phyloP scores from a whole-genome alignment of 2,888 invertebrate species.

The Cybosia mesomella region DNA sequence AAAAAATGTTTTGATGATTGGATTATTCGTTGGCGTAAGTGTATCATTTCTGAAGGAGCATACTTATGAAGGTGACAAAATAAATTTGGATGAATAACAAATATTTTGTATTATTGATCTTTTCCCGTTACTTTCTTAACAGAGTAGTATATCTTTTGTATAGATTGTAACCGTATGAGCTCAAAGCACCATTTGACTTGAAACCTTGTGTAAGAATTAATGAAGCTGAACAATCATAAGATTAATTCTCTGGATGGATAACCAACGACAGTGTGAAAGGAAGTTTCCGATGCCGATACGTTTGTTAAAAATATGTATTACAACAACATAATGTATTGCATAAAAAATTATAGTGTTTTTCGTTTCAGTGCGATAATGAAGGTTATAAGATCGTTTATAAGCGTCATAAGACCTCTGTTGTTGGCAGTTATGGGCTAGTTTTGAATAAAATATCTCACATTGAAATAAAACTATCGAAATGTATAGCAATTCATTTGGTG shows the following conservation, averaged over 20 bases:
- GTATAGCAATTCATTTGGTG: background rate
- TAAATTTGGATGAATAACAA: no score
- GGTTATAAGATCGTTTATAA: conserved; percentile 17
- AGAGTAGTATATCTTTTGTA: no score
- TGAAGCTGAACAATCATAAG: background rate
- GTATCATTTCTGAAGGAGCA: no score
- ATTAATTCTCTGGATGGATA: conserved; percentile 23
- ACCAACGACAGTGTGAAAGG: conserved; percentile 41
- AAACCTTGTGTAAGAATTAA: no score
- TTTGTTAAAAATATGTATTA: conserved; percentile 5
- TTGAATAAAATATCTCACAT: background rate
- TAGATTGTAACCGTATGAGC: no score
- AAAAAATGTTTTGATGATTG: no score
- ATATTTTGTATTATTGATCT: no score
- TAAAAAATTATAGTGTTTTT: conserved; percentile 31
- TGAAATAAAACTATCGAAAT: background rate
- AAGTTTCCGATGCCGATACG: conserved; percentile 39
- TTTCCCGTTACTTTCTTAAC: no score
- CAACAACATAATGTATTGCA: conserved; percentile 23
- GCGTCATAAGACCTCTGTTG: conserved; percentile 14
- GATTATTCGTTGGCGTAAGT: no score
- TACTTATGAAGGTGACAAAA: no score
- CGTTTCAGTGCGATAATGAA: conserved; percentile 24
- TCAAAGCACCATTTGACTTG: no score
- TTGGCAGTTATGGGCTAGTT: background rate